These are phyloP conservation scores for Neomorphus geoffroyi DNA, from an alignment of 2,797 vertebrate genomes.

Conservation along the genomic window DNA sequence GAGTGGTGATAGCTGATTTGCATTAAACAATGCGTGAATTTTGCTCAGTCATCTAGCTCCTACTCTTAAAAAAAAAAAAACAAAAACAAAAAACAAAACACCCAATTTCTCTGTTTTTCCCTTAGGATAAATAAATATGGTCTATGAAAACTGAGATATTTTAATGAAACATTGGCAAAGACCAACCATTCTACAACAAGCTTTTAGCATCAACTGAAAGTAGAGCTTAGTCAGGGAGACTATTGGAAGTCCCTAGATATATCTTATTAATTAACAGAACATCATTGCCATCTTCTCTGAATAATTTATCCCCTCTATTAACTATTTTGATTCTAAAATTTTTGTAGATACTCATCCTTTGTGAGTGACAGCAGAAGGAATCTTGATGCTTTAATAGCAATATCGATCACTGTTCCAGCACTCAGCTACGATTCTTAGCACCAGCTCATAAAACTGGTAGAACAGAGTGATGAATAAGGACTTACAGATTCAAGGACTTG, in stretches of 20 bases:
- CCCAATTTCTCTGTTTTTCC: background rate
- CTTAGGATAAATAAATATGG: background rate
- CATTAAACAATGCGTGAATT: background rate
- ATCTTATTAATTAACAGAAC: slow-evolving; percentile 61
- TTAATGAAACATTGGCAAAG: slow-evolving; percentile 26
- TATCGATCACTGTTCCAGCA: slow-evolving; percentile 23
- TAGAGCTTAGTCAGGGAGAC: background rate
- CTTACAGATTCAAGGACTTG: slow-evolving; percentile 8
- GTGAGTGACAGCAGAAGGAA: slow-evolving; percentile 24
- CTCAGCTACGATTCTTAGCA: background rate
- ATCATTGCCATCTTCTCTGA: slow-evolving; percentile 33
- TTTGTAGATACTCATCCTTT: slow-evolving; percentile 34
- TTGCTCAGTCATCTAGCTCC: background rate
- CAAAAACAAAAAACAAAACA: background rate
- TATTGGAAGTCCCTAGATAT: slow-evolving; percentile 16
- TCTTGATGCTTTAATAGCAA: background rate
- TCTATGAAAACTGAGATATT: background rate
- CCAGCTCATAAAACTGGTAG: background rate
- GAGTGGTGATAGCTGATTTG: background rate
- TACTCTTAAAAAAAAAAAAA: background rate
- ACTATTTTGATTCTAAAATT: slow-evolving; percentile 37
- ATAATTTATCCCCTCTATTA: slow-evolving; percentile 26
- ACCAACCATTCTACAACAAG: background rate
- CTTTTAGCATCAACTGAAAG: background rate
- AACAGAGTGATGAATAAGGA: slow-evolving; percentile 10